Evolutionary conservation across 2,888 invertebrate species (phyloP).

Genomic region (Cheilosia vulpina): DNA sequence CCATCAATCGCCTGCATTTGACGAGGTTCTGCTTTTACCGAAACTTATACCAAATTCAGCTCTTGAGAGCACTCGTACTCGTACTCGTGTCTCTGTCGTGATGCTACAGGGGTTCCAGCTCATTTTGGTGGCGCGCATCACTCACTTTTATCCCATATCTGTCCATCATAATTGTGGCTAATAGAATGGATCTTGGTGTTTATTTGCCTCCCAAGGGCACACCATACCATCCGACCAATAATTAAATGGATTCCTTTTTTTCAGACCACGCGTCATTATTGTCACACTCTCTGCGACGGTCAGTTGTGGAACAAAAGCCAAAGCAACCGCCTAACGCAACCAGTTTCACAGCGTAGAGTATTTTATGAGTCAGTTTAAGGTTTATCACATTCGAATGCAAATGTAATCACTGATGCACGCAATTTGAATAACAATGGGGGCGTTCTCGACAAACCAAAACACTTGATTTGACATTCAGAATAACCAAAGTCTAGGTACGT

Average conservation of each 20-base stretch:
- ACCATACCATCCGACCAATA: conserved; percentile 14
- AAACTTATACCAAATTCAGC: conserved; percentile 31
- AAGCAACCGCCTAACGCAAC: not conserved
- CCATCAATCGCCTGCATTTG: conserved; percentile 69
- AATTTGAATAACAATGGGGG: conserved; percentile 68
- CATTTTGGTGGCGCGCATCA: conserved; percentile 42
- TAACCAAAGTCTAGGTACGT: not conserved
- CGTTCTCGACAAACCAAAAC: conserved; percentile 2
- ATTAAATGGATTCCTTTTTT: conserved; percentile 58
- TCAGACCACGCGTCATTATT: conserved; percentile 62
- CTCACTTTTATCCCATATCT: conserved; percentile 73
- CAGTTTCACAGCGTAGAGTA: conserved; percentile 2
- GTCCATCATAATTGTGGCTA: conserved; percentile 73
- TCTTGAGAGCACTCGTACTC: conserved; percentile 11
- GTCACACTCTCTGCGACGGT: conserved; percentile 52
- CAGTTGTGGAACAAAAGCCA: conserved; percentile 23
- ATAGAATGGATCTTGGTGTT: conserved; percentile 62
- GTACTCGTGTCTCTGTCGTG: not conserved
- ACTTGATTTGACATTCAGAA: conserved; percentile 50
- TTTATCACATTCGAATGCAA: conserved; percentile 62
- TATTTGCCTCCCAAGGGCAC: conserved; percentile 26
- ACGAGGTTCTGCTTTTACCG: conserved; percentile 49
- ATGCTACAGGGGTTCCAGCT: conserved; percentile 8
- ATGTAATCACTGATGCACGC: conserved; percentile 64
- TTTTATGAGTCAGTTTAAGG: conserved; percentile 24